Conservation (phyloP, 2,888 invertebrate genomes). For the Eupelmus urozonus region DNA sequence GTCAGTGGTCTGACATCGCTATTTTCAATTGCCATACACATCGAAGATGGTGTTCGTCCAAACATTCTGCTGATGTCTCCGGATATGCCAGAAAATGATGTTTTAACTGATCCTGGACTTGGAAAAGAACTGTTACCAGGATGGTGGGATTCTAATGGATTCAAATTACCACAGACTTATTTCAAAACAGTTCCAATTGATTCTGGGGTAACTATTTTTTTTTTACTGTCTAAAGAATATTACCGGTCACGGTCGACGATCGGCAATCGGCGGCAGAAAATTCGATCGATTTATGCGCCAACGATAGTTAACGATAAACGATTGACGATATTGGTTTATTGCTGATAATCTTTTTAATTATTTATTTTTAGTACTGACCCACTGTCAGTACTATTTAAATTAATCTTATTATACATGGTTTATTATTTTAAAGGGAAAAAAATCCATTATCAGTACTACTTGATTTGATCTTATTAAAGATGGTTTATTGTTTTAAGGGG, state of each 20-base stretch:
- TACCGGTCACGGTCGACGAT: too few relatives aligned
- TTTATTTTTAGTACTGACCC: slow-evolving; percentile 4
- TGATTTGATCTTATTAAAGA: too few relatives aligned
- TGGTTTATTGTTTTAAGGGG: too few relatives aligned
- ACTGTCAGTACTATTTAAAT: too few relatives aligned
- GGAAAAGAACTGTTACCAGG: slow-evolving; percentile 72
- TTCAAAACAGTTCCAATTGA: slow-evolving; percentile 73
- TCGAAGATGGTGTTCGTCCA: slow-evolving; percentile 67
- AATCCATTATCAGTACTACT: too few relatives aligned
- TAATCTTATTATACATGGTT: too few relatives aligned
- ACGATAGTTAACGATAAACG: too few relatives aligned
- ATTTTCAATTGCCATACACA: slow-evolving; percentile 66
- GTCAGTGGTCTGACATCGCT: slow-evolving; percentile 66
- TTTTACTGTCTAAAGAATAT: too few relatives aligned
- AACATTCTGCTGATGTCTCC: slow-evolving; percentile 70
- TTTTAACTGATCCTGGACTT: slow-evolving; percentile 71
- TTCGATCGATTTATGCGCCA: too few relatives aligned
- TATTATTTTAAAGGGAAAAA: too few relatives aligned
- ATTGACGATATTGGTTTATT: neutral
- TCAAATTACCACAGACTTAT: slow-evolving; percentile 74
- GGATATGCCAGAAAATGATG: slow-evolving; percentile 72
- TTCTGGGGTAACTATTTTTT: slow-evolving; percentile 66
- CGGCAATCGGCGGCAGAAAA: too few relatives aligned
- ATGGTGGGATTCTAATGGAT: slow-evolving; percentile 74
- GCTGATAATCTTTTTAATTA: slow-evolving; percentile 5